These are phyloP conservation scores for Agonopterix subpropinquella DNA, from an alignment of 2,888 invertebrate genomes.

Conservation along the genomic window DNA sequence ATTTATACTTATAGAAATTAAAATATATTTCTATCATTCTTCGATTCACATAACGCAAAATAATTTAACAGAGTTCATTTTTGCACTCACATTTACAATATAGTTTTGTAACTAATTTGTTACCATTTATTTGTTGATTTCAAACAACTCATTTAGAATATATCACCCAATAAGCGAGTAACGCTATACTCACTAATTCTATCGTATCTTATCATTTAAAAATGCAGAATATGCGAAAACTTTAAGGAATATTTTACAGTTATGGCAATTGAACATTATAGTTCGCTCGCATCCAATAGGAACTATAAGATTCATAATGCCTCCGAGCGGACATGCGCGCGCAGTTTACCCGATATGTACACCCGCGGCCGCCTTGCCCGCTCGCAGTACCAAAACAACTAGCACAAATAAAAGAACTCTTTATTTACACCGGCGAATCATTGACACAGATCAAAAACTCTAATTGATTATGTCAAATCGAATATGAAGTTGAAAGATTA, in stretches of 20 bases:
- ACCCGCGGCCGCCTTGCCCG: conserved; percentile 34
- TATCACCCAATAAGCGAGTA: conserved; percentile 75
- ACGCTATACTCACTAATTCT: conserved; percentile 66
- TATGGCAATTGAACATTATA: conserved; percentile 75
- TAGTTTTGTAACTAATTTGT: conserved; percentile 65
- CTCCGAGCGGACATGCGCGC: conserved; percentile 38
- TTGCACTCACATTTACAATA: conserved; percentile 75
- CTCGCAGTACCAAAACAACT: conserved; percentile 58
- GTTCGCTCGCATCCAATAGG: conserved; percentile 74
- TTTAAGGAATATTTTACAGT: conserved; percentile 72
- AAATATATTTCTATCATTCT: conserved; percentile 76
- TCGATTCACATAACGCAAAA: conserved; percentile 76
- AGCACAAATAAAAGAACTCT: conserved; percentile 63
- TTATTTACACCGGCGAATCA: conserved; percentile 59
- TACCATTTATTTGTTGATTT: conserved; percentile 61
- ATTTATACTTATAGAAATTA: conserved; percentile 71
- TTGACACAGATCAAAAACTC: conserved; percentile 56
- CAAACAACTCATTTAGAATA: conserved; percentile 70
- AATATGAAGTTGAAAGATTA: conserved; percentile 62
- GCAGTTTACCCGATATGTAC: conserved; percentile 45
- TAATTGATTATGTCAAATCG: conserved; percentile 57
- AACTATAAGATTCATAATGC: conserved; percentile 76
- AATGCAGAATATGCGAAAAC: conserved; percentile 75
- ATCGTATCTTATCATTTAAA: conserved; percentile 68
- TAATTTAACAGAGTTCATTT: conserved; percentile 76